A percentile compares a stretch with the other conserved stretches of the same genome.
These are phyloP conservation scores for Drosophila mulleri DNA, from an alignment of 2,888 invertebrate genomes.

Conservation along the genomic window DNA sequence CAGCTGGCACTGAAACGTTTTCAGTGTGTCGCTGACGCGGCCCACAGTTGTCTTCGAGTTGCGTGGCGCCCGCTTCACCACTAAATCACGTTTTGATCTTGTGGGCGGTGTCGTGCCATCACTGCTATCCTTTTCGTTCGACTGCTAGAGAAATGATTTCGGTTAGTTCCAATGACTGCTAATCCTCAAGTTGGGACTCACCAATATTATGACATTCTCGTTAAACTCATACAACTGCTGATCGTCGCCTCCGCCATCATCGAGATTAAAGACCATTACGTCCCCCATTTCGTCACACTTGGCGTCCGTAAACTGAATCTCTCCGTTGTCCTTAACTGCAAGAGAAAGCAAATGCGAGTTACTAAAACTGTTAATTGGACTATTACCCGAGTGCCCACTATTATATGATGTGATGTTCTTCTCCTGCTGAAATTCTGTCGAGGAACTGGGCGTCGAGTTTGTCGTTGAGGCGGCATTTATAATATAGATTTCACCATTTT, in stretches of 20 bases:
- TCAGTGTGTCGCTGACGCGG: conserved; percentile 80
- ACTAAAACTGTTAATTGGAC: neutral
- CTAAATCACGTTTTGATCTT: conserved; percentile 33
- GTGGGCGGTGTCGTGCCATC: conserved; percentile 11
- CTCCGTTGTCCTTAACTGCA: conserved; percentile 80
- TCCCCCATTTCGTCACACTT: conserved; percentile 64
- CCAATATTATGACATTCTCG: conserved; percentile 85
- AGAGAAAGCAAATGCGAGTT: neutral
- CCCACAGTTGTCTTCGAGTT: conserved; percentile 29
- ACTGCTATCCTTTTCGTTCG: conserved; percentile 39
- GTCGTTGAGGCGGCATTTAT: conserved; percentile 48
- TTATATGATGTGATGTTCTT: conserved; percentile 67
- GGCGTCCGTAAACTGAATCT: conserved; percentile 73
- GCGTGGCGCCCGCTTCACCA: conserved; percentile 31
- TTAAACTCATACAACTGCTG: conserved; percentile 75
- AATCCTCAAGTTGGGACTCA: conserved; percentile 1
- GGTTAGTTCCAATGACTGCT: neutral
- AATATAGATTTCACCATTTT: conserved; percentile 64
- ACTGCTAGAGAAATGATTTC: conserved; percentile 17
- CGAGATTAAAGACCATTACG: conserved; percentile 71
- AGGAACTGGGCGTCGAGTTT: conserved; percentile 22
- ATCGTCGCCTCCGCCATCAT: conserved; percentile 54
- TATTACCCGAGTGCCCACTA: conserved; percentile 46
- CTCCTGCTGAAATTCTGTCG: conserved; percentile 48
- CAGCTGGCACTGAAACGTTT: conserved; percentile 87